phyloP scores from a whole-genome alignment of 2,888 invertebrate species.

The Mesorhabditis spiculigera region DNA sequence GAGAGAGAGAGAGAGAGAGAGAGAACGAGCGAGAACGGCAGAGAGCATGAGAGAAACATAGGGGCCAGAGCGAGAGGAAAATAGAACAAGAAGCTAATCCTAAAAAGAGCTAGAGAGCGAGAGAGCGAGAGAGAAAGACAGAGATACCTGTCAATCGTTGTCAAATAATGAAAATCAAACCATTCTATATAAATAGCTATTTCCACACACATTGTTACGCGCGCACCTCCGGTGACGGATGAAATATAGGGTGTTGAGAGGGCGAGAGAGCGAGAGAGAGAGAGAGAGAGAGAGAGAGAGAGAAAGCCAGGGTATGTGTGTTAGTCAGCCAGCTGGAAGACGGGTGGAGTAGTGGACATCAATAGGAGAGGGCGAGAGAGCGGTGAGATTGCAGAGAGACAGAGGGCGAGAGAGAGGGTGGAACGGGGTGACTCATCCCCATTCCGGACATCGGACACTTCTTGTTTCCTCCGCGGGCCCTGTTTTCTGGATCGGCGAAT shows the following conservation, averaged over 20 bases:
- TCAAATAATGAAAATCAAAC: too few relatives aligned
- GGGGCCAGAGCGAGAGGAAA: constrained; percentile 7
- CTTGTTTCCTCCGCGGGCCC: too few relatives aligned
- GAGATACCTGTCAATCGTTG: neutral
- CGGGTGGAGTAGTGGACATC: constrained; percentile 17
- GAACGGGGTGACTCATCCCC: too few relatives aligned
- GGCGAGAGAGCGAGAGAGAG: constrained; percentile 16
- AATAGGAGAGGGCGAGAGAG: neutral
- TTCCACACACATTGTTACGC: constrained; percentile 16
- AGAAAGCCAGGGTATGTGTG: constrained; percentile 18
- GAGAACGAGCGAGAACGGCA: constrained; percentile 14
- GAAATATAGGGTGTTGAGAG: constrained; percentile 16
- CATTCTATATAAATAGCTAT: constrained; percentile 13
- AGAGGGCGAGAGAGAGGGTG: too few relatives aligned
- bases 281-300: constrained; percentile 16
- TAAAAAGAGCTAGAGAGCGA: constrained; percentile 4
- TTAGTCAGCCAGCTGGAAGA: constrained; percentile 12
- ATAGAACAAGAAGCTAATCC: neutral
- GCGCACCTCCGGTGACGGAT: constrained; percentile 15
- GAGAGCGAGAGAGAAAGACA: constrained; percentile 14
- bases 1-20: constrained; percentile 6
- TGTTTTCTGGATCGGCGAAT: too few relatives aligned
- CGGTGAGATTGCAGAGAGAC: too few relatives aligned
- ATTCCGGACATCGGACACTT: too few relatives aligned
- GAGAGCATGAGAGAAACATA: constrained; percentile 21